Percentiles rank a stretch among this genome's conserved stretches.
Conservation (phyloP, 23 tunicate genomes). For the Clavelina lepadiformis region DNA sequence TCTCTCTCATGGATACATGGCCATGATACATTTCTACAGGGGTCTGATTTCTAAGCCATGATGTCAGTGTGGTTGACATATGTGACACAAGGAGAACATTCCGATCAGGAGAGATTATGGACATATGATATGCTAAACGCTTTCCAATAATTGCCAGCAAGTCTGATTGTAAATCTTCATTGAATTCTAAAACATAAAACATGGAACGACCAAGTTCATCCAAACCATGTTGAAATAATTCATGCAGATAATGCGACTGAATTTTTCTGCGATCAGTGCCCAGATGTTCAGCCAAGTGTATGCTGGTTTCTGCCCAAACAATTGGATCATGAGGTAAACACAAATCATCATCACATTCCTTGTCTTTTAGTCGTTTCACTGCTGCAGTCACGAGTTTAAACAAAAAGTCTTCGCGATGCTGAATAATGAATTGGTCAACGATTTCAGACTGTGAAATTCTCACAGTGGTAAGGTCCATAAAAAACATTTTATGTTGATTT, state of each 20-base stretch:
- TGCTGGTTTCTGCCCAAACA: conserved; percentile 59
- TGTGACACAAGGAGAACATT: conserved; percentile 25
- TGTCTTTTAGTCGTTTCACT: conserved; percentile 20
- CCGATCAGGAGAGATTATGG: conserved; percentile 32
- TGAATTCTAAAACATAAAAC: conserved; percentile 6
- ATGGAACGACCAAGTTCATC: conserved; percentile 10
- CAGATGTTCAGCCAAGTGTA: conserved; percentile 29
- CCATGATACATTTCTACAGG: too few species aligned
- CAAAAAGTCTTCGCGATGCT: conserved; percentile 38
- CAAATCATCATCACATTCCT: neutral
- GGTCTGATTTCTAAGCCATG: conserved; percentile 43
- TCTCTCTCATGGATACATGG: too few species aligned
- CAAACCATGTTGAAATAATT: conserved; percentile 40
- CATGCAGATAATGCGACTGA: conserved; percentile 22
- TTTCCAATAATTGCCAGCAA: conserved; percentile 40
- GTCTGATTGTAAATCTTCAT: conserved; percentile 30
- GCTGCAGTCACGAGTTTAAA: conserved; percentile 33
- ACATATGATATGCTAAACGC: conserved; percentile 27
- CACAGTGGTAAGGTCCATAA: conserved; percentile 34
- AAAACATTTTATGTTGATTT: conserved; percentile 7
- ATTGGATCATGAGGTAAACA: conserved; percentile 1
- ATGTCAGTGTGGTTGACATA: conserved; percentile 45
- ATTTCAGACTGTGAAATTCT: conserved; percentile 11
- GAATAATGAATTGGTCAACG: conserved; percentile 3
- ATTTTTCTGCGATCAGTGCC: conserved; percentile 9